These are phyloP conservation scores for Melanotus villosus DNA, from an alignment of 2,888 invertebrate genomes.

Conservation along the genomic window DNA sequence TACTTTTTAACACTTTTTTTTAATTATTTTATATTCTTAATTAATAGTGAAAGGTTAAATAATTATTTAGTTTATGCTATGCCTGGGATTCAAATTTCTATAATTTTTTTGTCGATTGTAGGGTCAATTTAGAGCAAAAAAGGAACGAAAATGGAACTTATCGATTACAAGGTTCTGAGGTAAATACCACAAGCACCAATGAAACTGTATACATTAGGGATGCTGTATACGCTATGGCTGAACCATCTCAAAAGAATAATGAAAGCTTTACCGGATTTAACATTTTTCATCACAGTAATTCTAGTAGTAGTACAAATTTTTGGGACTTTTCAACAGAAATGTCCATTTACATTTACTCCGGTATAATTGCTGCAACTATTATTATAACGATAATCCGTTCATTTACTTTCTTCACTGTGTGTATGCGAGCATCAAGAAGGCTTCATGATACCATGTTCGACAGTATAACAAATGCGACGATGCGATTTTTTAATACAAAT, in stretches of 20 bases:
- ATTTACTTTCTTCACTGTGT: slow-evolving; percentile 77
- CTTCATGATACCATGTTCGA: slow-evolving; percentile 89
- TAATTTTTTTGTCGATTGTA: too few relatives aligned
- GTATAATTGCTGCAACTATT: slow-evolving; percentile 71
- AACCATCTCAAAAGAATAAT: neutral
- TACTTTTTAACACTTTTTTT: too few relatives aligned
- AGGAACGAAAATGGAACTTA: slow-evolving; percentile 45
- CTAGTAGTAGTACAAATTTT: neutral
- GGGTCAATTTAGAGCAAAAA: slow-evolving; percentile 63
- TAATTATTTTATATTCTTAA: too few relatives aligned
- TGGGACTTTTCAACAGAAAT: slow-evolving; percentile 63
- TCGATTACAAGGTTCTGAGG: neutral
- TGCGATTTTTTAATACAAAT: slow-evolving; percentile 91
- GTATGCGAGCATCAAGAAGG: slow-evolving; percentile 82
- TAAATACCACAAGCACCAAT: neutral
- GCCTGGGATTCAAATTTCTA: too few relatives aligned
- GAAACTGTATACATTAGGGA: neutral
- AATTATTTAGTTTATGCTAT: too few relatives aligned
- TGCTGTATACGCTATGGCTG: neutral
- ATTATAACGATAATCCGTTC: slow-evolving; percentile 71
- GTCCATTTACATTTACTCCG: slow-evolving; percentile 65
- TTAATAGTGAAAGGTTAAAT: too few relatives aligned
- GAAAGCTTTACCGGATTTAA: neutral
- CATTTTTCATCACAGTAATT: neutral
- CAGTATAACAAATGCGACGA: slow-evolving; percentile 84